Percentiles rank a stretch among this genome's conserved stretches.
phyloP scores from a whole-genome alignment of 2,888 invertebrate genomes.

The Gandaritis pyraliata region DNA sequence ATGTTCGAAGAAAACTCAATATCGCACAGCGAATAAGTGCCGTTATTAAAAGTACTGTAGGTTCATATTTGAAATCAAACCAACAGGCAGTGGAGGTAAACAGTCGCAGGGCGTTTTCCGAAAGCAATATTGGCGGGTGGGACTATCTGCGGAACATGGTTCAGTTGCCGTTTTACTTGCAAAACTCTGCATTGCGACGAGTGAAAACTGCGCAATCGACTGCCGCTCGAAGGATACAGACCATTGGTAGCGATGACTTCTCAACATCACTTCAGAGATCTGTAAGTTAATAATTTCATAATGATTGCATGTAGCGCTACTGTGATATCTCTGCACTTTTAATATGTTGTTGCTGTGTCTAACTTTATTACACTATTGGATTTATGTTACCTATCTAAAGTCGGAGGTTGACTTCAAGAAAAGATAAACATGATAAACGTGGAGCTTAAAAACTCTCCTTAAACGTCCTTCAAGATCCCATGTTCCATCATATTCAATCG shows the following conservation, averaged over 20 bases:
- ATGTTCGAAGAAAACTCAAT: too few species aligned
- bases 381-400: too few species aligned
- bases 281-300: constrained; percentile 54
- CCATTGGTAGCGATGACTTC: constrained; percentile 83
- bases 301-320: too few species aligned
- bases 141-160: constrained; percentile 98
- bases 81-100: constrained; percentile 94
- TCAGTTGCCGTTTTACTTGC: constrained; percentile 98
- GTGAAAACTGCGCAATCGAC: constrained; percentile 94
- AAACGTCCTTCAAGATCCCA: too few species aligned
- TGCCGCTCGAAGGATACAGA: constrained; percentile 81
- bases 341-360: too few species aligned
- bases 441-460: too few species aligned
- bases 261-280: constrained; percentile 80
- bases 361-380: too few species aligned
- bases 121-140: constrained; percentile 97
- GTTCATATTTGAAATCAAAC: not conserved
- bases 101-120: constrained; percentile 93
- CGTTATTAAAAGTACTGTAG: not conserved
- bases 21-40: too few species aligned
- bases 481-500: too few species aligned
- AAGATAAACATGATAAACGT: too few species aligned
- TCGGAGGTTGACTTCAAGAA: too few species aligned
- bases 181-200: constrained; percentile 96
- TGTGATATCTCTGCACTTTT: too few species aligned